Evolutionary conservation across 2,888 invertebrate species (phyloP).

Genomic region (Sesamia inferens): DNA sequence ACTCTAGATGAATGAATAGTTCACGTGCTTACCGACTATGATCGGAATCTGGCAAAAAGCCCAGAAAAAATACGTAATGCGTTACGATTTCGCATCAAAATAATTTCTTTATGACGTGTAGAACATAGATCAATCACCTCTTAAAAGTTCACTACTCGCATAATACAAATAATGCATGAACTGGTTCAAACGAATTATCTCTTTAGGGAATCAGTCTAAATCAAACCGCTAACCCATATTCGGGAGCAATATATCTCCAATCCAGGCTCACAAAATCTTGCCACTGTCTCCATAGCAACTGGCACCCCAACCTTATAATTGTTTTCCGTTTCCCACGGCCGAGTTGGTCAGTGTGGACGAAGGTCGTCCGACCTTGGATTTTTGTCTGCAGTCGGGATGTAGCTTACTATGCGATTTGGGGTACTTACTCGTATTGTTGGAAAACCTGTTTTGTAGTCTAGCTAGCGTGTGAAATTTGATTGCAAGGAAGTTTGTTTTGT

Average conservation of each 20-base stretch:
- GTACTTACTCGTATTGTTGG: constrained; percentile 58
- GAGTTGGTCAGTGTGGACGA: constrained; percentile 59
- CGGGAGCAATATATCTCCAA: neutral
- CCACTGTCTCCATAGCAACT: constrained; percentile 36
- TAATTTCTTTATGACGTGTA: neutral
- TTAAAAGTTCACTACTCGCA: neutral
- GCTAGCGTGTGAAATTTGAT: constrained; percentile 48
- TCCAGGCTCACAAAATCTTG: neutral
- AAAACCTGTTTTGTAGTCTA: constrained; percentile 61
- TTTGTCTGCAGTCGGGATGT: constrained; percentile 65
- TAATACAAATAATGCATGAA: neutral
- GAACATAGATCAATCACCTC: constrained; percentile 2
- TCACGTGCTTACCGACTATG: neutral
- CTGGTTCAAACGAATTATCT: neutral
- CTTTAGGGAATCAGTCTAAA: neutral
- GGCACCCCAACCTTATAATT: constrained; percentile 53
- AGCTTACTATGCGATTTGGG: constrained; percentile 59
- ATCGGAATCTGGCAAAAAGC: constrained; percentile 10
- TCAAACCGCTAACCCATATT: neutral
- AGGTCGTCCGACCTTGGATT: constrained; percentile 66
- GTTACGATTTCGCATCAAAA: constrained; percentile 1
- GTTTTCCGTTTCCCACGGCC: constrained; percentile 67
- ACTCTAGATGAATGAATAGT: constrained; percentile 48
- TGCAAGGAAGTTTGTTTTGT: constrained; percentile 44
- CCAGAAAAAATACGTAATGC: constrained; percentile 2